Evolutionary conservation across 2,113 vertebrate species (phyloP).

Genomic region (Cinclus cinclus): DNA sequence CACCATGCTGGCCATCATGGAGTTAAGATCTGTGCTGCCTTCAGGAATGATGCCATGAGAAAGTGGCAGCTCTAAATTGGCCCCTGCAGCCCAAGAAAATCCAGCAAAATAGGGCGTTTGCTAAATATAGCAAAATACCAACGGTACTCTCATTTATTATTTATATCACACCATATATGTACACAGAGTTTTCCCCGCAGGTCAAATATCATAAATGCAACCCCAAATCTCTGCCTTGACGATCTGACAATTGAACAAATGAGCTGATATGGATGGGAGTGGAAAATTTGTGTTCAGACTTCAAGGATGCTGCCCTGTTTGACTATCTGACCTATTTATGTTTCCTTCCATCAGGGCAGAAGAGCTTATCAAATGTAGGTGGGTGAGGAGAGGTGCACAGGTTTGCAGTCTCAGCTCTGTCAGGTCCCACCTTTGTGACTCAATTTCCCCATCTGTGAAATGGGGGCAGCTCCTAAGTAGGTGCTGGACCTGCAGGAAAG

Average conservation of each 20-base stretch:
- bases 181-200: constrained; percentile 30
- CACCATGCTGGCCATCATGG: neutral
- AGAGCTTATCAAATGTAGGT: constrained; percentile 14
- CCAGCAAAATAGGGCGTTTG: constrained; percentile 51
- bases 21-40: constrained; percentile 31
- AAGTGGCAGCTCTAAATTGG: constrained; percentile 52
- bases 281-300: neutral
- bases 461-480: neutral
- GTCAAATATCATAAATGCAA: constrained; percentile 60
- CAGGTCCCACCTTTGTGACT: constrained; percentile 14
- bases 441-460: neutral
- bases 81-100: constrained; percentile 54
- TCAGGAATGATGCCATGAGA: constrained; percentile 46
- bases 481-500: neutral
- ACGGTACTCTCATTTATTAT: constrained; percentile 64
- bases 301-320: neutral
- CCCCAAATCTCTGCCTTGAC: constrained; percentile 29
- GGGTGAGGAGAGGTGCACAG: neutral
- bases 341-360: neutral
- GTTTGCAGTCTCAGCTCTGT: neutral
- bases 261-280: constrained; percentile 17
- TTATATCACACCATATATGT: constrained; percentile 61
- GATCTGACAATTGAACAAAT: constrained; percentile 41
- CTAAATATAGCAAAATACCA: constrained; percentile 65
- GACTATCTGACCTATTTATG: constrained; percentile 32